These are phyloP conservation scores for Plusia festucae DNA, from an alignment of 2,888 invertebrate species.

Conservation along the genomic window DNA sequence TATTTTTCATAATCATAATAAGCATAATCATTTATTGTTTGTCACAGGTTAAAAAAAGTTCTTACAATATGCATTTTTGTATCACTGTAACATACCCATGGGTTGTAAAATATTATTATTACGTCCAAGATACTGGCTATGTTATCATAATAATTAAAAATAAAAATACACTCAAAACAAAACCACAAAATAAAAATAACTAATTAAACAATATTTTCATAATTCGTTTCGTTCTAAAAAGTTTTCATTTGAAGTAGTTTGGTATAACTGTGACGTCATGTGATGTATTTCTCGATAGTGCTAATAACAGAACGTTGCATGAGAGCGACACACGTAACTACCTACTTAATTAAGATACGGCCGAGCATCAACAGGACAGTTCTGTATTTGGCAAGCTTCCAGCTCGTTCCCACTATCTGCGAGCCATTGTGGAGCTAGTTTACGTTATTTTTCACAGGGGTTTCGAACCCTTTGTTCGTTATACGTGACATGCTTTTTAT, in stretches of 20 bases:
- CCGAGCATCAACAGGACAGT: slow-evolving; percentile 51
- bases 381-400: slow-evolving; percentile 56
- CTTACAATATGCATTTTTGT: too few relatives aligned
- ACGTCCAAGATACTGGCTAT: too few relatives aligned
- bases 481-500: slow-evolving; percentile 50
- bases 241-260: not conserved
- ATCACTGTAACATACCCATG: too few relatives aligned
- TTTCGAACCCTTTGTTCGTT: slow-evolving; percentile 43
- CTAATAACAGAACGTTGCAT: slow-evolving; percentile 8
- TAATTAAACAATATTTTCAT: too few relatives aligned
- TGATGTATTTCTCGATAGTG: slow-evolving; percentile 17
- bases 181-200: too few relatives aligned
- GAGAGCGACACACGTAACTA: slow-evolving; percentile 49
- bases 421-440: slow-evolving; percentile 43
- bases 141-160: too few relatives aligned
- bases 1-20: too few relatives aligned
- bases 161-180: too few relatives aligned
- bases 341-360: slow-evolving; percentile 60
- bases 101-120: too few relatives aligned
- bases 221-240: slow-evolving; percentile 10
- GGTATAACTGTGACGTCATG: not conserved
- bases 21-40: too few relatives aligned
- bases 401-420: slow-evolving; percentile 50
- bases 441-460: slow-evolving; percentile 51
- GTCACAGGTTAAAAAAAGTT: too few relatives aligned